Conservation (phyloP, 2,113 vertebrate genomes). For the Saccopteryx bilineata region DNA sequence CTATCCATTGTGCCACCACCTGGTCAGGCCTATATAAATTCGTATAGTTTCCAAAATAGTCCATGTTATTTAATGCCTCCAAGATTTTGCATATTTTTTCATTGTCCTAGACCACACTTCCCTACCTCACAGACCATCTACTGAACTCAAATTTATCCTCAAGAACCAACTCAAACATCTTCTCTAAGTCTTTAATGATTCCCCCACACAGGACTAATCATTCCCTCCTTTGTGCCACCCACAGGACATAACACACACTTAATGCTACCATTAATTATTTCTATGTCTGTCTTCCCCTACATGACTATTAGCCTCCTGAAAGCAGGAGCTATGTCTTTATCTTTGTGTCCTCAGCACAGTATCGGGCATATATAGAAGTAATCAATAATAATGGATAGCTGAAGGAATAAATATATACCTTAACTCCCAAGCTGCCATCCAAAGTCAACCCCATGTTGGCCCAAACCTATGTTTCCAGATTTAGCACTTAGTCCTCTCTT, state of each 20-base stretch:
- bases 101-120: conserved; percentile 23
- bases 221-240: not conserved
- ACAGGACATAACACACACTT: not conserved
- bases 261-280: conserved; percentile 8
- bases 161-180: conserved; percentile 1
- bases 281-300: not conserved
- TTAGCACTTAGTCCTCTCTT: not conserved
- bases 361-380: not conserved
- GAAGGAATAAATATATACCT: not conserved
- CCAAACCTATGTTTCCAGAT: not conserved
- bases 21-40: not conserved
- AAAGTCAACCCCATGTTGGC: conserved; percentile 3
- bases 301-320: not conserved
- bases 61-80: not conserved
- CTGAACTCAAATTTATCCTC: conserved; percentile 36
- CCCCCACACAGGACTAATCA: not conserved
- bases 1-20: too few species aligned
- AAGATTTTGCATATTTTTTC: conserved; percentile 3
- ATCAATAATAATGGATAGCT: conserved; percentile 13
- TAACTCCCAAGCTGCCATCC: conserved; percentile 13
- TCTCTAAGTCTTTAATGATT: conserved; percentile 53
- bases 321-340: not conserved
- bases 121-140: not conserved
- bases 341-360: not conserved
- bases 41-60: not conserved